Base-by-base conservation (phyloP, 2,113 vertebrate genomes). In the Epinephelus cyanopodus region DNA sequence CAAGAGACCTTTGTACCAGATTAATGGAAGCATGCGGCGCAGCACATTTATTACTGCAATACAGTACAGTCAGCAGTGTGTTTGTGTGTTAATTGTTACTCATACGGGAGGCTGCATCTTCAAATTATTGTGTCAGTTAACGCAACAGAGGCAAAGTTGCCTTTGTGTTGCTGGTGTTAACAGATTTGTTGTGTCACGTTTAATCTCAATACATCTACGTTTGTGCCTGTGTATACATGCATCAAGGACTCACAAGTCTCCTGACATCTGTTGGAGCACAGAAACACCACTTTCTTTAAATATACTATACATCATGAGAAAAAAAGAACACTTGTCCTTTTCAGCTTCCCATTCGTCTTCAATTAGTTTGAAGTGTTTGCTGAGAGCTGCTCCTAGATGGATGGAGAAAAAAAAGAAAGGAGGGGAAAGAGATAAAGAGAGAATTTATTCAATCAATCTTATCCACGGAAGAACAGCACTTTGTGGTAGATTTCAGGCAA, bases 1-100 rank as follows among this genome's bases (percentile, higher is more conserved):
- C 86, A 91, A 87, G 85, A 93, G 87, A 87, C 84, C 82, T 89
- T 94, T 94, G 92, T 92, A 87, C 57, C 71, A 79, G 79, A 88
- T 87, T 87, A 88, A 91, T 90, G 87, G 88, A 89, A 54, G 82
- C 83, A 77, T 39, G 66, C 66, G 73, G 78, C 39, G 52, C 17
- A 58, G 77, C 65, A 52, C 77, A 88, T 92, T 84, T 90, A 89
- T 74, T 73, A 70, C 75, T 61, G 62, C 14, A 27, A 69, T 74
- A 33, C 25, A 79, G 56, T 78, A 37, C 11, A 87, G 50, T 81
- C 58, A 25, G 65, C 58, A 25, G 65, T 61, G 83, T 81, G 76
- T 86, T 85, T 84, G 77, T 39, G 10, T 8, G 74, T 67, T 68
- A 64, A 83, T 69, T 84, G 84, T 79, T 76, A 74, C 62, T 53